A percentile compares a stretch with the other conserved stretches of the same genome.
Conservation (phyloP, 2,113 vertebrate species). For the Eolophus roseicapilla region DNA sequence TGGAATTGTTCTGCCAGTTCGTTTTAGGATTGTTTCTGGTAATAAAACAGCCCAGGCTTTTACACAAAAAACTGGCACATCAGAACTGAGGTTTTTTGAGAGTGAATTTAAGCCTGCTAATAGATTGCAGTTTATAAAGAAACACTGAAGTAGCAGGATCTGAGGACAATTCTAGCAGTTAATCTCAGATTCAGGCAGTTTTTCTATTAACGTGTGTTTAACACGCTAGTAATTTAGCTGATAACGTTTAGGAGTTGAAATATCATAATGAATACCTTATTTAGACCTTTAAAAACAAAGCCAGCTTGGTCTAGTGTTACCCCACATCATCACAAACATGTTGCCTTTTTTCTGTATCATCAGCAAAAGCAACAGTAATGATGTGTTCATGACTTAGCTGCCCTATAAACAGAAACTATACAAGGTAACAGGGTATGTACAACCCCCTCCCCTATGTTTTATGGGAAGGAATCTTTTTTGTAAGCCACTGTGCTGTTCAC, state of each 20-base stretch:
- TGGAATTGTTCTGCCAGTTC: neutral
- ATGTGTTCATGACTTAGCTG: neutral
- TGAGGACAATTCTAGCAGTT: neutral
- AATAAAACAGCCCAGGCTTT: neutral
- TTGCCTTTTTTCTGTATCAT: neutral
- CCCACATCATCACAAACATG: fast-evolving
- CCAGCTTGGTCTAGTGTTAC: neutral
- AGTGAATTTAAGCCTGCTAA: neutral
- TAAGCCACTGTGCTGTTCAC: constrained; percentile 93
- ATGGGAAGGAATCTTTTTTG: constrained; percentile 77
- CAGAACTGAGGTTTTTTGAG: neutral
- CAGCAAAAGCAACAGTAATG: neutral
- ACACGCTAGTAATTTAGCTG: neutral
- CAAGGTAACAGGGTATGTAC: neutral
- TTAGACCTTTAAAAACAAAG: neutral
- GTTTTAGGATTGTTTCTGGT: neutral
- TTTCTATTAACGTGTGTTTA: neutral
- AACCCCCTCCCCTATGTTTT: neutral
- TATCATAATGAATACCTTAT: neutral
- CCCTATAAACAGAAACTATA: neutral
- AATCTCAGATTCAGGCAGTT: neutral
- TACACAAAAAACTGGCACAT: neutral
- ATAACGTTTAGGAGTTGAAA: neutral
- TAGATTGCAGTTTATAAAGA: neutral
- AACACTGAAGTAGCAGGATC: neutral